Percentiles rank a stretch among this genome's conserved stretches.
Conservation (phyloP, 2,113 vertebrate species). For the Synchiropus splendidus region DNA sequence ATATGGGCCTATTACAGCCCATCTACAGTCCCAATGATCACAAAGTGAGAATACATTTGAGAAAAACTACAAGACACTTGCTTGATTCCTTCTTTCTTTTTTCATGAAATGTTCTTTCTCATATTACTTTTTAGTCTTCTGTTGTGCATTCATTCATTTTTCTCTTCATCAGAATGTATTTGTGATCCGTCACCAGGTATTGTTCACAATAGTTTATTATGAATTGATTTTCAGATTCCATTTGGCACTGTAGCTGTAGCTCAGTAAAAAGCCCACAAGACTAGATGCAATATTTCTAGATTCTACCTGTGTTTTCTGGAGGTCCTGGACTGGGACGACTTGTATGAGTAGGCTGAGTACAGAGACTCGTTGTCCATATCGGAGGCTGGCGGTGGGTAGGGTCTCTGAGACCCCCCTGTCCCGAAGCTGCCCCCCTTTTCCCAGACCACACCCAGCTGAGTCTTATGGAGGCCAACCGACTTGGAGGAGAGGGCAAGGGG, state of each 20-base stretch:
- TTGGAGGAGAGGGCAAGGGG: slow-evolving; percentile 78
- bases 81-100: no score
- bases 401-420: slow-evolving; percentile 64
- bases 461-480: slow-evolving; percentile 68
- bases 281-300: no score
- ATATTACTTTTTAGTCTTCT: no score
- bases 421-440: slow-evolving; percentile 63
- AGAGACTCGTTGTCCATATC: slow-evolving; percentile 92
- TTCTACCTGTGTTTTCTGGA: slow-evolving; percentile 84
- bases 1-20: no score
- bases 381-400: slow-evolving; percentile 62
- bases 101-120: no score
- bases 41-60: no score
- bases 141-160: no score
- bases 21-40: no score
- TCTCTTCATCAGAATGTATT: no score
- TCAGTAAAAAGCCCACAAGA: background rate
- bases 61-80: no score
- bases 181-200: no score
- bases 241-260: background rate
- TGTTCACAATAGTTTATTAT: no score
- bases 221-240: background rate
- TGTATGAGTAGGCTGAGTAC: slow-evolving; percentile 89
- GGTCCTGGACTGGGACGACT: slow-evolving; percentile 82
- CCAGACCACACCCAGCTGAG: slow-evolving; percentile 63